Evolutionary conservation across 2,113 vertebrate genomes (phyloP).

Genomic region (Pterophyllum scalare): DNA sequence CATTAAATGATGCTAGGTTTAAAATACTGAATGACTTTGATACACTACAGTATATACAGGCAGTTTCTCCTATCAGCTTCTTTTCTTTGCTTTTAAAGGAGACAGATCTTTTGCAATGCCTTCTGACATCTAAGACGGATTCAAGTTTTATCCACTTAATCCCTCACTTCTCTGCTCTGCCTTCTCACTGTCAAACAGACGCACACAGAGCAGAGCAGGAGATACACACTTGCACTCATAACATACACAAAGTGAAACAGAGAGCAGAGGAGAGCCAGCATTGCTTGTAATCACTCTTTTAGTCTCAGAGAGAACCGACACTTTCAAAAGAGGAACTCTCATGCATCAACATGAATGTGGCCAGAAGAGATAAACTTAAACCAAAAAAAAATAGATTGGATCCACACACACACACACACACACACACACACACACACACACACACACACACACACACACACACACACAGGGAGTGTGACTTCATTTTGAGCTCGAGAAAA

Average conservation of each 20-base stretch:
- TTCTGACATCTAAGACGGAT: neutral
- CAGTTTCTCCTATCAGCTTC: neutral
- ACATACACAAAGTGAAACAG: neutral
- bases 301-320: neutral
- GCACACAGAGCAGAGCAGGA: too few relatives aligned
- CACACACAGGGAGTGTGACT: neutral
- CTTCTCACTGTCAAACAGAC: neutral
- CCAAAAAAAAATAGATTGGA: too few relatives aligned
- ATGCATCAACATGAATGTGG: neutral
- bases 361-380: neutral
- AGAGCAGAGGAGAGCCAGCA: neutral
- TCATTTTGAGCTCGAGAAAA: neutral
- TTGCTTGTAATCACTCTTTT: neutral
- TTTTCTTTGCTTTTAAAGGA: neutral
- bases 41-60: neutral
- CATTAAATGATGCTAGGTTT: rapidly evolving
- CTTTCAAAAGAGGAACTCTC: neutral
- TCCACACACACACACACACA: too few relatives aligned
- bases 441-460: too few relatives aligned
- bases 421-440: neutral
- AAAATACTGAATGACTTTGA: neutral
- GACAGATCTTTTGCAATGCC: neutral
- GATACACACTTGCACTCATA: neutral
- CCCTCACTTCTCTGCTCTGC: neutral
- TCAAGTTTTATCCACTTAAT: neutral